Conservation (phyloP, 1,140 invertebrate species). For the Monochamus saltuarius region DNA sequence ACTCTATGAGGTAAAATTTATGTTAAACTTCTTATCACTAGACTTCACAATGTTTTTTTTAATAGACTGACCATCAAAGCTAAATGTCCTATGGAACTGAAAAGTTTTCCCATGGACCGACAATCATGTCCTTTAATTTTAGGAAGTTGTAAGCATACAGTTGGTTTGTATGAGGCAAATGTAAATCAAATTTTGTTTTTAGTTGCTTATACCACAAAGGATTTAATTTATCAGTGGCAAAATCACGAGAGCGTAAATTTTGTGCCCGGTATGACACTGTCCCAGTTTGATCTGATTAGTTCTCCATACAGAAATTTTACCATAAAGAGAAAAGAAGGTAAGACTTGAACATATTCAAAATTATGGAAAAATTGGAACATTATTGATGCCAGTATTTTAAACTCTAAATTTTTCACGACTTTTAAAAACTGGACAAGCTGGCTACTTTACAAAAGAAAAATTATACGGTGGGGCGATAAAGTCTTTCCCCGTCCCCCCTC, state of each 20-base stretch:
- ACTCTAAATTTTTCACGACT: too few relatives aligned
- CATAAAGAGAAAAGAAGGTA: constrained; percentile 73
- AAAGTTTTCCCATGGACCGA: constrained; percentile 95
- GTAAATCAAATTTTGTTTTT: constrained; percentile 21
- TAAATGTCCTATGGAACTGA: constrained; percentile 94
- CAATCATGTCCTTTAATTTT: constrained; percentile 90
- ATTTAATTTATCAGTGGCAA: constrained; percentile 90
- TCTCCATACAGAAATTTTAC: constrained; percentile 80
- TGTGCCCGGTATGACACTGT: constrained; percentile 84
- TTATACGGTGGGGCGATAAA: too few relatives aligned
- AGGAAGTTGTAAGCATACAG: constrained; percentile 84
- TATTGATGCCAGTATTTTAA: too few relatives aligned
- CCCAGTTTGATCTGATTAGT: constrained; percentile 89
- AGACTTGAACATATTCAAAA: constrained; percentile 15
- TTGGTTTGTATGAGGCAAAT: background rate
- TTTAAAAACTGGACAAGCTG: too few relatives aligned
- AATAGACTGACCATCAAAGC: constrained; percentile 94
- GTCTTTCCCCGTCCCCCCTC: too few relatives aligned
- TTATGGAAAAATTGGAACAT: too few relatives aligned
- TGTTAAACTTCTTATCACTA: background rate
- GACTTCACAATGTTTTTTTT: constrained; percentile 33
- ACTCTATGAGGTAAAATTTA: constrained; percentile 82
- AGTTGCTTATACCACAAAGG: constrained; percentile 90
- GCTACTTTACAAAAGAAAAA: too few relatives aligned
- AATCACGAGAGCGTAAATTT: constrained; percentile 79